Base-by-base conservation (phyloP, 2,797 vertebrate species). In the Takifugu rubripes region DNA sequence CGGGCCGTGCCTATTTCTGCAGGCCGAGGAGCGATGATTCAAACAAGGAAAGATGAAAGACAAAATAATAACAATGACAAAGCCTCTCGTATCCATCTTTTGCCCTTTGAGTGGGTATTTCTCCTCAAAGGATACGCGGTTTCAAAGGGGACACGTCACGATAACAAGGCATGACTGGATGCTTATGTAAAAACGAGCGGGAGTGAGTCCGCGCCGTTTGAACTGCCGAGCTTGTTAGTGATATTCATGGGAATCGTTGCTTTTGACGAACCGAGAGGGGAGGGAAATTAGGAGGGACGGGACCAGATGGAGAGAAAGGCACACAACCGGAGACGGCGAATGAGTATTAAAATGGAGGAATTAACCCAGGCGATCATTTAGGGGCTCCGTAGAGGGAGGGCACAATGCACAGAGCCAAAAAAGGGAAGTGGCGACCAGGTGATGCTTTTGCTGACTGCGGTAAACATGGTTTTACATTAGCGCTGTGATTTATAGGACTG, bases 81-180 rank as follows among this genome's bases (percentile, higher is more conserved):
- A 40, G 36, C 36, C 54, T 74, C 40, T 60, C 52, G 51, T 67
- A 68, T 66, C 33, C 33, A 72, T 45, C 56, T 56, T 65, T 40
- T 71, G 56, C 67, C 56, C 59, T 74, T 69, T 61, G 25, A 75
- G 61, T 46, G 49, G 36, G 46, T 61, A 59, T 50, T 65, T 66
- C 42, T 47, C 26, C 50, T 65, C 24, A 1, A 33, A 63, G 61
- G 72, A 65, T 52, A 68, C 25, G 66, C 46, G 17, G 49, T 60
- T 78, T 83, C 57, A 78, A 64, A 61, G 65, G 74, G 51, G 46
- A 27, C 61, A 67, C 62, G 60, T 74, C 59, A 59, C 24, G 44
- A 61, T 74, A 81, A 73, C 60, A 60, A 61, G 68, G 61, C 64
- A 48, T 66, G 77, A 84, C 74, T 85, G 61, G 72, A 77, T 66